Conservation (phyloP, 2,888 invertebrate species). For the Panzeria rudis region DNA sequence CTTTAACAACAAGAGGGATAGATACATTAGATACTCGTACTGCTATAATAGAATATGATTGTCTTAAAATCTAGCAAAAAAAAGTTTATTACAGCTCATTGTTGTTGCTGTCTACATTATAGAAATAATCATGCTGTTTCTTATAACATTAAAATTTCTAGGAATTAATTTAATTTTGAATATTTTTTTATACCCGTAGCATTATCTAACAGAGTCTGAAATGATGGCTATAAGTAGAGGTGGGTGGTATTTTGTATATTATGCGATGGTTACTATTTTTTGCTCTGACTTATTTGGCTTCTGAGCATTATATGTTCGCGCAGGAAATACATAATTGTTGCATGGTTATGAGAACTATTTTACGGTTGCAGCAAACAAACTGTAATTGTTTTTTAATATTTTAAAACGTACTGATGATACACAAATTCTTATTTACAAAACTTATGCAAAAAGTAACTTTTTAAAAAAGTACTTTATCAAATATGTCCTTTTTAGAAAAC, state of each 20-base stretch:
- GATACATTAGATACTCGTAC: background rate
- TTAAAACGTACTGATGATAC: too few species aligned
- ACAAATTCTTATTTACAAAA: too few species aligned
- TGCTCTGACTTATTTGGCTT: too few species aligned
- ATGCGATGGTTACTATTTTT: background rate
- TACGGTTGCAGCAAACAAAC: too few species aligned
- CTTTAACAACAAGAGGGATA: background rate
- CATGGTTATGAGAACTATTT: too few species aligned
- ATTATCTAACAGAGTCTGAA: constrained; percentile 26
- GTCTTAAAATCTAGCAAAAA: background rate
- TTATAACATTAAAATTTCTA: background rate
- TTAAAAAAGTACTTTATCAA: too few species aligned
- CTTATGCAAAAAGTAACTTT: too few species aligned
- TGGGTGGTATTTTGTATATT: constrained; percentile 29
- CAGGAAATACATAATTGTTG: too few species aligned
- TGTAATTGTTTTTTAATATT: too few species aligned
- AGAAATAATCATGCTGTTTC: background rate
- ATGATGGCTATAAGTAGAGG: constrained; percentile 56
- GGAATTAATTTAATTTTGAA: constrained; percentile 5
- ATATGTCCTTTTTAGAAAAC: too few species aligned
- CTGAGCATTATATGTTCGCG: too few species aligned
- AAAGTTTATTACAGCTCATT: background rate
- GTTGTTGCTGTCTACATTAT: background rate
- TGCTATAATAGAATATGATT: background rate
- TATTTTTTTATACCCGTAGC: constrained; percentile 11